These are phyloP conservation scores for Meteorus colon DNA, from an alignment of 2,888 invertebrate genomes.

Conservation along the genomic window DNA sequence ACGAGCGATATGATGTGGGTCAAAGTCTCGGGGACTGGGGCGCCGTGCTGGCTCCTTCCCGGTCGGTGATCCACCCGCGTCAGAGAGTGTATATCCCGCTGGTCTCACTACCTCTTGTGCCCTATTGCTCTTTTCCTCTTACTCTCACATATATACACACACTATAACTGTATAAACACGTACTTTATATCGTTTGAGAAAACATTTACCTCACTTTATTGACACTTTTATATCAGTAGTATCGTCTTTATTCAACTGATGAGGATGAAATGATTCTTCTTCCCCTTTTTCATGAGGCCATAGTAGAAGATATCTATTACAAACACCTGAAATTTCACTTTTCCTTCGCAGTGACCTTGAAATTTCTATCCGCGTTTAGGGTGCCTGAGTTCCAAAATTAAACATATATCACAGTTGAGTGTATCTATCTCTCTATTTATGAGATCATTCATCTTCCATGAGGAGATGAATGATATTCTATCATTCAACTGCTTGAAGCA, in stretches of 20 bases:
- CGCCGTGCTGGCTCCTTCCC: constrained; percentile 61
- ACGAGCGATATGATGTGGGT: constrained; percentile 71
- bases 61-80: constrained; percentile 34
- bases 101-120: constrained; percentile 17
- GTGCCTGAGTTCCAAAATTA: no score
- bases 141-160: constrained; percentile 1
- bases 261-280: background rate
- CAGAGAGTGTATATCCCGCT: constrained; percentile 19
- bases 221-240: constrained; percentile 20
- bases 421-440: no score
- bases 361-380: no score
- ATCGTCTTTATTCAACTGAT: background rate
- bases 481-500: no score
- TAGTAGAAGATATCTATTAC: no score
- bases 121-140: background rate
- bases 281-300: no score
- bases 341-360: no score
- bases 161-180: constrained; percentile 16
- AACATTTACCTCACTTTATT: constrained; percentile 29
- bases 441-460: no score
- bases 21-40: constrained; percentile 71
- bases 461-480: no score
- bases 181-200: constrained; percentile 19
- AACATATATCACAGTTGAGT: no score
- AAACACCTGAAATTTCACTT: no score